Evolutionary conservation across 2,888 invertebrate species (phyloP), one percentile per base, ranked within the genome.

Genomic region (Slavum lentiscoides): DNA sequence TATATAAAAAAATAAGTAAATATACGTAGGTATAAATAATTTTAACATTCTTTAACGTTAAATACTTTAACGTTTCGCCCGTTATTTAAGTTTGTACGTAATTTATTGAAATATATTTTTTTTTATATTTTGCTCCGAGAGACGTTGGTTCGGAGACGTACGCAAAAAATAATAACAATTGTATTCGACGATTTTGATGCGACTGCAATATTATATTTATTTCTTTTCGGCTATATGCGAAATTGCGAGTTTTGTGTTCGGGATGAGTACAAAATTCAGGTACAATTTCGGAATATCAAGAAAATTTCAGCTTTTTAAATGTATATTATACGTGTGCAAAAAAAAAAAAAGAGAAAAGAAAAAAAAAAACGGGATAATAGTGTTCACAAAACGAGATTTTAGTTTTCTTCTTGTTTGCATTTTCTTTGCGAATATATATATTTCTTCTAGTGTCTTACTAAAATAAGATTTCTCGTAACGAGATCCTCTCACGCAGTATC

Each of bases 381-480:
- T 43, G 61, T 61, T 61, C 43, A 43, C 72, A 73, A n/a, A 61
- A 61, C 43, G 43, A 43, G 61, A 70, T 73, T 73, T 61, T 73
- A 59, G 21, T 59, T 59, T 72, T 73, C 7, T 17, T 49, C 37
- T 43, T 23, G 1, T 72, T 23, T 43, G 43, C 23, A 23, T 21
- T 72, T 70, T 55, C 59, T 73, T 39, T 30, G 1, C 30, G 30
- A n/a, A n/a, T 30, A 30, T 30, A 30, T 30, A 30, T 30, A 4
- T 30, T 30, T 30, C 30, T 30, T 43, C 23, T 61, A 49, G 43
- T 61, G 9, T 61, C 21, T 17, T 23, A 19, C 58, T 58, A 39
- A 75, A 75, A 75, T 66, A 43, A 66, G 75, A 66, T 75, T 75
- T 39, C 75, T 39, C 43, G 53, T 55, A 67, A 75, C 43, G 17